Evolutionary conservation across 2,888 invertebrate genomes (phyloP).

Genomic region (Apotomis betuletana): DNA sequence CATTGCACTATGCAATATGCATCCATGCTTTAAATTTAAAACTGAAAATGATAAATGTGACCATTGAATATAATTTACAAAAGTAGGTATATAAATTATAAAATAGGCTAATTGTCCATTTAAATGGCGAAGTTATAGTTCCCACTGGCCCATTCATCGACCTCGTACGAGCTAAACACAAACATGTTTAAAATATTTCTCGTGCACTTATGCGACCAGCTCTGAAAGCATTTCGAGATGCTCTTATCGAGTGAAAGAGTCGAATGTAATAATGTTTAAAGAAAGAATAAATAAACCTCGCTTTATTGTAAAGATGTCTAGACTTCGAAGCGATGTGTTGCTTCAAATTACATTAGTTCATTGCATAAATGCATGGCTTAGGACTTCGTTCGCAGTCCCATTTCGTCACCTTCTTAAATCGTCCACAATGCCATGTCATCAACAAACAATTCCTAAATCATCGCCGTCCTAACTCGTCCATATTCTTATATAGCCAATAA

Average conservation of each 20-base stretch:
- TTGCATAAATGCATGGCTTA: not conserved
- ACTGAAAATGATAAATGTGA: too few relatives aligned
- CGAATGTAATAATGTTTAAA: slow-evolving; percentile 15
- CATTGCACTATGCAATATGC: too few relatives aligned
- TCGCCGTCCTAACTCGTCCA: too few relatives aligned
- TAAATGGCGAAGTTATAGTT: not conserved
- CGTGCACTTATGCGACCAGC: slow-evolving; percentile 16
- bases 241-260: slow-evolving; percentile 27
- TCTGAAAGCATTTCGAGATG: slow-evolving; percentile 20
- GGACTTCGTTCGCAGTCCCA: too few relatives aligned
- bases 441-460: too few relatives aligned
- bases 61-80: too few relatives aligned
- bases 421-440: too few relatives aligned
- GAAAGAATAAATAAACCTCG: not conserved
- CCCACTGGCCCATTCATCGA: slow-evolving; percentile 17
- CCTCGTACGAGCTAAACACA: slow-evolving; percentile 12
- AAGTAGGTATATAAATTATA: too few relatives aligned
- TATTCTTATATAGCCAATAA: too few relatives aligned
- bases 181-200: slow-evolving; percentile 25
- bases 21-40: too few relatives aligned
- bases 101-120: too few relatives aligned
- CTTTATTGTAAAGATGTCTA: slow-evolving; percentile 13
- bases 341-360: not conserved
- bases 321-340: slow-evolving; percentile 5
- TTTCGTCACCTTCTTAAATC: too few relatives aligned